These are phyloP conservation scores for Setophaga kirtlandii DNA, from an alignment of 2,113 vertebrate genomes.

Conservation along the genomic window DNA sequence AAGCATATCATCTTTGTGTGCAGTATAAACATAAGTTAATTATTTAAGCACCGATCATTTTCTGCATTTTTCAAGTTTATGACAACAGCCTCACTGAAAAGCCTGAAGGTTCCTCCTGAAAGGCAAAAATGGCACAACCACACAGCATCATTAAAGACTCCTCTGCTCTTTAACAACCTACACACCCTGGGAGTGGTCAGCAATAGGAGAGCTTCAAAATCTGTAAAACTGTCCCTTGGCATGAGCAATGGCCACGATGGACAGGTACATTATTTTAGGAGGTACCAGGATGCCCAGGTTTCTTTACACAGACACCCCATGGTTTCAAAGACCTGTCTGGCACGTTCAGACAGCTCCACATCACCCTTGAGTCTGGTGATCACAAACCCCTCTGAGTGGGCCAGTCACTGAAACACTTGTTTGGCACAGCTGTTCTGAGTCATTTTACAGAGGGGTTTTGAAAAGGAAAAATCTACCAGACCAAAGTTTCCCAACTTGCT, in stretches of 20 bases:
- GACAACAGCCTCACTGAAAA: not conserved
- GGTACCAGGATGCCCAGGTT: not conserved
- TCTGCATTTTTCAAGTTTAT: not conserved
- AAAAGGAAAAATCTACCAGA: not conserved
- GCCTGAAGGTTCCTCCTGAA: not conserved
- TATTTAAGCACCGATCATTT: not conserved
- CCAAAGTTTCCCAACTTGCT: not conserved
- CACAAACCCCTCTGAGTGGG: not conserved
- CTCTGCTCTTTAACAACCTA: not conserved
- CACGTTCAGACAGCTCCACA: accelerated
- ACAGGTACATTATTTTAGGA: not conserved
- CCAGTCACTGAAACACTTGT: not conserved
- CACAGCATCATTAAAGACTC: accelerated
- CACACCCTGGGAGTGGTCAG: not conserved
- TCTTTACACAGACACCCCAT: not conserved
- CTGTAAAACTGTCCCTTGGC: not conserved
- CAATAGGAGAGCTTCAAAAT: not conserved
- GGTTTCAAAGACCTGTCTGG: not conserved
- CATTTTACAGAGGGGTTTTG: not conserved
- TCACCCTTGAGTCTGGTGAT: not conserved
- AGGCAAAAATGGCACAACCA: not conserved
- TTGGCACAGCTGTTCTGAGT: not conserved
- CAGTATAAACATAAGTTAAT: not conserved
- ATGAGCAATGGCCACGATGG: not conserved
- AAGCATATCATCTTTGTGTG: not conserved